Base-by-base conservation (phyloP, 2,113 vertebrate species). In the Mola mola region DNA sequence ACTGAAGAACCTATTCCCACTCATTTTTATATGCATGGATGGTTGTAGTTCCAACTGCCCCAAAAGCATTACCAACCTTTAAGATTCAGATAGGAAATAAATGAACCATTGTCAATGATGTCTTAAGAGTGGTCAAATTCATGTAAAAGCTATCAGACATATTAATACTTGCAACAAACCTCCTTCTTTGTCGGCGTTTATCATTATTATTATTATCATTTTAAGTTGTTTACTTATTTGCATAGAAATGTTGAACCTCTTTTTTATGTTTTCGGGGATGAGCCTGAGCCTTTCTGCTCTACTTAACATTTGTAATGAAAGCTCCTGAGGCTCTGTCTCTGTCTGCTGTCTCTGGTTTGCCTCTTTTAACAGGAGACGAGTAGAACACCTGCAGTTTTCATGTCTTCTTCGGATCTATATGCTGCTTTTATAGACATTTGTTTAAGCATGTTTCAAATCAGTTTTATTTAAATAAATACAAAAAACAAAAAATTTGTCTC, bases 201-300 rank as follows among this genome's bases (percentile, higher is more conserved):
- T n/a, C n/a, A n/a, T n/a, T n/a, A n/a, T n/a, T n/a, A n/a, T n/a
- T n/a, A n/a, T n/a, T n/a, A n/a, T n/a, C n/a, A 21, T 47, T 40
- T 52, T 46, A 58, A 64, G 65, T 34, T 20, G 31, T 20, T 6
- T 2, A 3, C 44, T 38, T 38, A 2, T 34, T 5, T 21, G 62
- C 6, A 17, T 5, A 15, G 7, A 24, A n/a, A 17, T 38, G 59
- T 20, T 50, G 31, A 68, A 28, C 52, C 52, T 43, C 16, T 25
- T 19, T 48, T 61, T 68, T 41, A 69, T 80, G 56, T 72, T 46
- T 66, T 44, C 3, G 3, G 49, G 46, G 29, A 65, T 43, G 46
- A 68, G 36, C 50, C 13, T 4, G 21, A 65, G 72, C 29, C 50
- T 79, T 80, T 80, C 71, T 73, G 73, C 64, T 80, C 65, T 53